Percentiles rank a stretch among this genome's conserved stretches.
Evolutionary conservation across 1,140 invertebrate species (phyloP).

Genomic region (Tenebrio molitor): DNA sequence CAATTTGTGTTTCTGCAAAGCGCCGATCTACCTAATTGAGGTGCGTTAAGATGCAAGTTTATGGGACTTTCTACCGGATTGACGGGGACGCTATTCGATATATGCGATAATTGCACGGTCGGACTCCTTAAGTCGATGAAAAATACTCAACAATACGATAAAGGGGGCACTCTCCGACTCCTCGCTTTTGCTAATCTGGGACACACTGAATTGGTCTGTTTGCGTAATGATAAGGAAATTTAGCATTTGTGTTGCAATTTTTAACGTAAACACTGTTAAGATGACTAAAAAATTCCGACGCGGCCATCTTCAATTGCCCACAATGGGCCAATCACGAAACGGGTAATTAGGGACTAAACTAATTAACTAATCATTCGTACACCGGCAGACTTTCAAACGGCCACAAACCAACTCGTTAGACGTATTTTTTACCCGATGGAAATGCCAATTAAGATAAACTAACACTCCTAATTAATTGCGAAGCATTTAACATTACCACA

Average conservation of each 20-base stretch:
- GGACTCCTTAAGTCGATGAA: constrained; percentile 20
- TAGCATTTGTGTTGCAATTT: constrained; percentile 23
- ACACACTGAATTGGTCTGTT: constrained; percentile 13
- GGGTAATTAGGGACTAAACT: not conserved
- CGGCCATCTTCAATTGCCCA: not conserved
- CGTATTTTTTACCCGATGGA: constrained; percentile 1
- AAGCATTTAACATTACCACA: constrained; percentile 12
- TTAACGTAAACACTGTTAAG: not conserved
- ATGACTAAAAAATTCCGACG: not conserved
- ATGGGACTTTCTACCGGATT: constrained; percentile 14
- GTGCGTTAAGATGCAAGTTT: not conserved
- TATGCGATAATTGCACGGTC: constrained; percentile 24
- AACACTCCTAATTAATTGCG: constrained; percentile 12
- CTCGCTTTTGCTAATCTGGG: constrained; percentile 12
- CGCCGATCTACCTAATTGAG: not conserved
- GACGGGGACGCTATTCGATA: not conserved
- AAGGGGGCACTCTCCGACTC: not conserved
- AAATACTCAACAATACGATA: constrained; percentile 28
- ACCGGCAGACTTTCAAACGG: constrained; percentile 2
- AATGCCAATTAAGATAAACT: not conserved
- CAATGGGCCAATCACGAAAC: not conserved
- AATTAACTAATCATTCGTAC: constrained; percentile 5
- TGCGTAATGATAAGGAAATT: constrained; percentile 16
- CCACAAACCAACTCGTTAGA: not conserved
- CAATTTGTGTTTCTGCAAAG: constrained; percentile 2